Conservation (phyloP, 2,888 invertebrate species). For the Nomada ruficornis region DNA sequence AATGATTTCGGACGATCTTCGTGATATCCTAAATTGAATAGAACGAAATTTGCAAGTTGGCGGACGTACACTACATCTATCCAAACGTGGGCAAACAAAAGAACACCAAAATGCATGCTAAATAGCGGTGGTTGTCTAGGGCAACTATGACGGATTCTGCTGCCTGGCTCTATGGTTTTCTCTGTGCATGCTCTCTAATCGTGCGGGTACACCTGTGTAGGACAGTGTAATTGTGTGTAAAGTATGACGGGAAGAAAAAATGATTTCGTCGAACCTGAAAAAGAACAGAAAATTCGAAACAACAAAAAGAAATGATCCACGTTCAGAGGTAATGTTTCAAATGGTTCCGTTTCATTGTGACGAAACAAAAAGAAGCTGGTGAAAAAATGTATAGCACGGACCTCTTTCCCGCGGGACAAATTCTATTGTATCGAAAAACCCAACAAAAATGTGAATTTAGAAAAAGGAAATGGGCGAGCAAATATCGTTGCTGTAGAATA, state of each 20-base stretch:
- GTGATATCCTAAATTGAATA: no score
- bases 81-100: constrained; percentile 41
- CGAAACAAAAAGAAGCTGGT: not conserved
- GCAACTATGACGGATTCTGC: constrained; percentile 46
- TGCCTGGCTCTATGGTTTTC: constrained; percentile 42
- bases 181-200: constrained; percentile 64
- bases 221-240: constrained; percentile 46
- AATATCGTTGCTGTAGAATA: not conserved
- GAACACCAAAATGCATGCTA: constrained; percentile 51
- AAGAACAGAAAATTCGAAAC: not conserved
- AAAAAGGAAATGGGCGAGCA: not conserved
- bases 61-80: constrained; percentile 15
- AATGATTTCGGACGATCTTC: not conserved
- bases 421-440: not conserved
- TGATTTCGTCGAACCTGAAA: constrained; percentile 12
- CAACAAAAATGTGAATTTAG: not conserved
- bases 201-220: constrained; percentile 66
- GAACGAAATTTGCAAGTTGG: not conserved
- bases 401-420: not conserved
- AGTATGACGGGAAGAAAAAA: constrained; percentile 4
- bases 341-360: not conserved
- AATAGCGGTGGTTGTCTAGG: constrained; percentile 33
- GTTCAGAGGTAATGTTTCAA: not conserved
- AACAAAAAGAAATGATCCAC: not conserved
- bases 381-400: not conserved